Conservation (phyloP, 1,140 invertebrate genomes). For the Pseudomyrmex pallidus region DNA sequence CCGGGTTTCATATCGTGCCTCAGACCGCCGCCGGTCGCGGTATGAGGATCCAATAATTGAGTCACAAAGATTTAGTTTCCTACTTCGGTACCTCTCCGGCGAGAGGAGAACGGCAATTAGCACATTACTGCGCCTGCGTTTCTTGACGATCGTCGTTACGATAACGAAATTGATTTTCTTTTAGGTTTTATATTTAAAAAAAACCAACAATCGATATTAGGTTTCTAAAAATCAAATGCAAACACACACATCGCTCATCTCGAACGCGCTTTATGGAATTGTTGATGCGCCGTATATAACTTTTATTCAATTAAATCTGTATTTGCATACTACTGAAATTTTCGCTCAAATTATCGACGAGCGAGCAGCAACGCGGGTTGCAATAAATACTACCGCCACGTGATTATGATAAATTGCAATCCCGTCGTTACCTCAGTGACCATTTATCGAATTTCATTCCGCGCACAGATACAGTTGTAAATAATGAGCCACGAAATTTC, state of each 20-base stretch:
- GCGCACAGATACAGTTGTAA: slow-evolving; percentile 53
- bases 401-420: slow-evolving; percentile 52
- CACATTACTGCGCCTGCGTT: slow-evolving; percentile 35
- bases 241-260: background rate
- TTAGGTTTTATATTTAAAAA: background rate
- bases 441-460: slow-evolving; percentile 59
- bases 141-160: background rate
- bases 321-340: slow-evolving; percentile 22
- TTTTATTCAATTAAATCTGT: background rate
- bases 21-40: slow-evolving; percentile 36
- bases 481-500: slow-evolving; percentile 57
- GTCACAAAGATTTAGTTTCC: slow-evolving; percentile 74
- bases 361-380: background rate
- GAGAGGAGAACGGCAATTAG: slow-evolving; percentile 62
- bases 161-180: slow-evolving; percentile 19
- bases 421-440: slow-evolving; percentile 24
- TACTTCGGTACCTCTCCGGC: slow-evolving; percentile 42
- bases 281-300: too few species aligned
- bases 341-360: slow-evolving; percentile 23
- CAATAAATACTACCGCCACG: slow-evolving; percentile 38
- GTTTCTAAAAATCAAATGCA: background rate
- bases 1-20: slow-evolving; percentile 70
- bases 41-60: slow-evolving; percentile 71
- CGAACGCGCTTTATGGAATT: too few species aligned
- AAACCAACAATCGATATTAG: background rate